Evolutionary conservation across 2,888 invertebrate genomes (phyloP).

Genomic region (Galeruca laticollis): DNA sequence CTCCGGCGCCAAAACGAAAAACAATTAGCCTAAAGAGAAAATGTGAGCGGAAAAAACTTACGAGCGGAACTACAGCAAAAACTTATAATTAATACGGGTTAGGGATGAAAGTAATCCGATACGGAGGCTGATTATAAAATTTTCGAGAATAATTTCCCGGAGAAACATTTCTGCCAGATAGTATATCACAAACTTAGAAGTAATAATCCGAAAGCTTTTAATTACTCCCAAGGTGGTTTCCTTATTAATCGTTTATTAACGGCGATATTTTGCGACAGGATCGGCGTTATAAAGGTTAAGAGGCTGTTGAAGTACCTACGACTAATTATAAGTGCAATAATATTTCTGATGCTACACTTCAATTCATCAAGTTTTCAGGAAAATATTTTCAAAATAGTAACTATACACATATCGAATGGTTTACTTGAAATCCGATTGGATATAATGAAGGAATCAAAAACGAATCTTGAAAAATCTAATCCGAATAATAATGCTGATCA

Average conservation of each 20-base stretch:
- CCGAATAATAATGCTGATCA: no score
- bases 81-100: conserved; percentile 35
- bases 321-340: no score
- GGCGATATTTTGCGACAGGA: conserved; percentile 43
- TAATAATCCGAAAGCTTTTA: conserved; percentile 46
- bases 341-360: no score
- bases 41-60: conserved; percentile 6
- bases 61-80: conserved; percentile 15
- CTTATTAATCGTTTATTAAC: conserved; percentile 49
- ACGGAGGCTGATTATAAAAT: conserved; percentile 36
- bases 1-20: conserved; percentile 10
- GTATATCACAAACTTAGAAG: conserved; percentile 42
- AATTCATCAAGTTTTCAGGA: no score
- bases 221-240: conserved; percentile 49
- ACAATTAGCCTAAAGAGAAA: conserved; percentile 16
- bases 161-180: conserved; percentile 36
- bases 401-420: no score
- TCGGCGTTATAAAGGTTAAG: conserved; percentile 4
- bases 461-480: no score
- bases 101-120: conserved; percentile 38
- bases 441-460: no score
- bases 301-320: no score
- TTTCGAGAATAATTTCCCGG: conserved; percentile 38
- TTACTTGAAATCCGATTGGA: no score
- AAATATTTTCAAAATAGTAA: no score